Evolutionary conservation across 2,888 invertebrate genomes (phyloP).

Genomic region (Listrodromus nycthemerus): DNA sequence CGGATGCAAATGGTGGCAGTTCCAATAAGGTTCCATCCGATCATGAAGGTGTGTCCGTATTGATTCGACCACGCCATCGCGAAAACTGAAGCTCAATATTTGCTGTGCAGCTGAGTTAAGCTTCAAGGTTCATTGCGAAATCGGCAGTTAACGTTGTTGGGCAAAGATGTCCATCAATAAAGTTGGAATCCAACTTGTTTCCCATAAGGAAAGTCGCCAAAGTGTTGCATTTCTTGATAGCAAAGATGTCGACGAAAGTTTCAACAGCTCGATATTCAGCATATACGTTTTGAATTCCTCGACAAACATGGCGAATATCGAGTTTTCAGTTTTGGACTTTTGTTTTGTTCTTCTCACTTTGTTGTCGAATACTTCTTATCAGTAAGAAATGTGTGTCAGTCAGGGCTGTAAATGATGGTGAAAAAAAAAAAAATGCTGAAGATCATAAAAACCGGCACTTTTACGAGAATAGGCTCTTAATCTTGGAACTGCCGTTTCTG

Average conservation of each 20-base stretch:
- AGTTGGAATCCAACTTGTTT: neutral
- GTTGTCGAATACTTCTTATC: neutral
- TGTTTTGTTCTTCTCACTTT: too few species aligned
- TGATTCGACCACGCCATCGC: neutral
- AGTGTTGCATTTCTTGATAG: neutral
- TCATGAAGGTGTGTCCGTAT: neutral
- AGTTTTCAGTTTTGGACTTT: too few species aligned
- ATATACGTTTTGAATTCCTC: conserved; percentile 17
- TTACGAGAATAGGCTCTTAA: neutral
- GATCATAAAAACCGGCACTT: too few species aligned
- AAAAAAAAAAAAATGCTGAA: too few species aligned
- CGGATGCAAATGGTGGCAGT: neutral
- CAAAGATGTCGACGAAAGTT: neutral
- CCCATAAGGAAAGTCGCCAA: neutral
- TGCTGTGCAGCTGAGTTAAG: neutral
- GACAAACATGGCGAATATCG: conserved; percentile 6
- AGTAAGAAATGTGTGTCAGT: neutral
- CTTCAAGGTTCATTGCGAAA: neutral
- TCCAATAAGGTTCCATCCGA: neutral
- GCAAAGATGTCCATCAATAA: neutral
- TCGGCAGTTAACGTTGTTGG: neutral
- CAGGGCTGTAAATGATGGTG: neutral
- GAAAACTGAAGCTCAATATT: neutral
- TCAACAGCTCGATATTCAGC: neutral
- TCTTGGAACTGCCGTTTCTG: neutral